Evolutionary conservation across 2,797 vertebrate species (phyloP), one percentile per base, ranked within the genome.

Genomic region (Enteromius paludinosus): DNA sequence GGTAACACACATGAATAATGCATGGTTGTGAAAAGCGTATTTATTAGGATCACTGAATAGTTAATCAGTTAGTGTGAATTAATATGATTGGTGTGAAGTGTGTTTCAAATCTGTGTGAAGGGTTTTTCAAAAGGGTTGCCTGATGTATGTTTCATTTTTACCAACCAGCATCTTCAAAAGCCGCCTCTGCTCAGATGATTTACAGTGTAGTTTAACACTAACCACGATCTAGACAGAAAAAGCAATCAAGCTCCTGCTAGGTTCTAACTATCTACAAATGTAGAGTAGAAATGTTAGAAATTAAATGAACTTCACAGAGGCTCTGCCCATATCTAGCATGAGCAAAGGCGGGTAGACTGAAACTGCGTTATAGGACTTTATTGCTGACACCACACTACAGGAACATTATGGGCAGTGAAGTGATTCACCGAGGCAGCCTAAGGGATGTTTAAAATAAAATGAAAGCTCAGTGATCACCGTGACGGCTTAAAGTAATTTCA

Each of bases 1-100:
- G 75, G 69, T 71, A 54, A 43, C 78, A 71, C 25, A 70, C n/a
- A 87, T 83, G 80, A 86, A 84, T 85, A 83, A 87, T 86, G 73
- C 64, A 83, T 84, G 71, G 79, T 68, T 80, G 66, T 85, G 25
- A 83, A 81, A 83, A 83, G 56, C 59, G 74, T 77, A 79, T 66
- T 64, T 78, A 86, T 84, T 79, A 85, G 70, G 69, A 77, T 82
- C 77, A 77, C 49, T 52, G 69, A 79, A 81, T 75, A 81, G 71
- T 82, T 84, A 56, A 86, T 74, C 62, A 52, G 45, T 64, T 62
- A n/a, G 9, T 65, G 6, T 82, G 18, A 77, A 81, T 78, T 62
- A 41, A 30, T 71, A 38, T 77, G 73, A 35, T 70, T 35, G 45
- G 45, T 64, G 56, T 78, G 28, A 35, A 45, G n/a, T 47, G 38